Conservation (phyloP, 2,113 vertebrate genomes). For the Dissostichus mawsoni region DNA sequence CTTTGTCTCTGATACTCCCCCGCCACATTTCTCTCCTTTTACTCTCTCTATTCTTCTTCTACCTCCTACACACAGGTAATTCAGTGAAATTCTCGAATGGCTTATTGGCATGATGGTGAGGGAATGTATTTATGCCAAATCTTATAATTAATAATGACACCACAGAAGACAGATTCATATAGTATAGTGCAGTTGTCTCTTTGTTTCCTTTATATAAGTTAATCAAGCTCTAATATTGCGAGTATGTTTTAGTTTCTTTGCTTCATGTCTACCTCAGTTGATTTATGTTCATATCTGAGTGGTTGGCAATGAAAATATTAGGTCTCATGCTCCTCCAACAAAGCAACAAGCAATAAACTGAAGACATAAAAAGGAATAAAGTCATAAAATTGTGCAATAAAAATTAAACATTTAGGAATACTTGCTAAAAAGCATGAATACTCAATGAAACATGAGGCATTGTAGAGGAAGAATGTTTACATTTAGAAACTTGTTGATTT, state of each 20-base stretch:
- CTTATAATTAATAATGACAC: slow-evolving; percentile 25
- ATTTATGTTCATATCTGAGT: background rate
- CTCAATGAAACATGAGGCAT: background rate
- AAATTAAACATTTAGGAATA: no score
- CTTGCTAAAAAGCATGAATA: no score
- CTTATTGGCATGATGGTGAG: slow-evolving; percentile 23
- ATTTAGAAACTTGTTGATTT: no score
- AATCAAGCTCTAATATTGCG: background rate
- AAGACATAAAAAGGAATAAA: no score
- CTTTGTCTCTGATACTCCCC: slow-evolving; percentile 61
- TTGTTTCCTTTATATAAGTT: slow-evolving; percentile 3
- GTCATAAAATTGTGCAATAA: no score
- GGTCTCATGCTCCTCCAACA: no score
- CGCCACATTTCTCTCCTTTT: slow-evolving; percentile 32
- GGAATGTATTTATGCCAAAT: slow-evolving; percentile 27
- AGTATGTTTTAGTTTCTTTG: background rate
- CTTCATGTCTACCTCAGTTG: background rate
- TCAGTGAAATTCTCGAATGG: slow-evolving; percentile 41
- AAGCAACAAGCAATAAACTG: no score
- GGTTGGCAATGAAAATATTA: no score
- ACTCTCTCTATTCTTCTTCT: background rate
- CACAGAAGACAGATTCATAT: slow-evolving; percentile 29
- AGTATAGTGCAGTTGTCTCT: background rate
- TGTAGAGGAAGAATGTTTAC: background rate
- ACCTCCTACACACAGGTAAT: slow-evolving; percentile 17